Percentiles rank a stretch among this genome's conserved stretches.
Evolutionary conservation across 2,888 invertebrate species (phyloP).

Genomic region (Synanthedon formicaeformis): DNA sequence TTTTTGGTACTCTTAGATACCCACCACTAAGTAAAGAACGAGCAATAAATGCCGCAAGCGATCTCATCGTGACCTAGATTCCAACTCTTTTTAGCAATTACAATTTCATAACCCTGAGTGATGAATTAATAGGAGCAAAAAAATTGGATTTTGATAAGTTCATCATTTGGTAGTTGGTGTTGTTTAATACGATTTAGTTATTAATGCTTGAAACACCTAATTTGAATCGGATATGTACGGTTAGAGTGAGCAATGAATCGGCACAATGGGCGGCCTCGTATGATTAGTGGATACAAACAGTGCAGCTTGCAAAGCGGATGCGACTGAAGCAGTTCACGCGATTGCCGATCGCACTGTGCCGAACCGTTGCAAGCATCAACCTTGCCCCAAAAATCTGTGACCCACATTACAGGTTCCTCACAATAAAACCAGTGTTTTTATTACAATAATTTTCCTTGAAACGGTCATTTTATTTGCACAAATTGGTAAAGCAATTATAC

Average conservation of each 20-base stretch:
- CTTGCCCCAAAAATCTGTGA: constrained; percentile 65
- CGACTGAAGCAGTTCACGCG: constrained; percentile 44
- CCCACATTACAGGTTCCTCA: constrained; percentile 63
- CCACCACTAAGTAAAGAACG: not conserved
- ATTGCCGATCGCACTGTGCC: constrained; percentile 6
- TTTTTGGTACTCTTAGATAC: no score
- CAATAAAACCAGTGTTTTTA: constrained; percentile 59
- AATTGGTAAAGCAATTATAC: not conserved
- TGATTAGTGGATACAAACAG: constrained; percentile 48
- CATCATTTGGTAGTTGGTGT: no score
- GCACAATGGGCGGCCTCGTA: constrained; percentile 47
- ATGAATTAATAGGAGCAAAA: not conserved
- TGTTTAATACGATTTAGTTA: not conserved
- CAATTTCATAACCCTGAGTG: constrained; percentile 7
- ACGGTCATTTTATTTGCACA: constrained; percentile 17
- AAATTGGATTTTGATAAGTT: not conserved
- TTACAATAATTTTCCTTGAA: constrained; percentile 35
- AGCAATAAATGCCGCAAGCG: not conserved
- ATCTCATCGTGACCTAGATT: constrained; percentile 7
- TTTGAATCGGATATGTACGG: constrained; percentile 45
- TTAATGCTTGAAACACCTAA: not conserved
- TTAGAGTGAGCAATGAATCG: constrained; percentile 50
- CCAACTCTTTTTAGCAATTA: constrained; percentile 9
- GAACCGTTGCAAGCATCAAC: constrained; percentile 42
- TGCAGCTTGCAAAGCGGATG: constrained; percentile 54